Conservation (phyloP, 1,140 invertebrate species). For the Chlorops oryzae region DNA sequence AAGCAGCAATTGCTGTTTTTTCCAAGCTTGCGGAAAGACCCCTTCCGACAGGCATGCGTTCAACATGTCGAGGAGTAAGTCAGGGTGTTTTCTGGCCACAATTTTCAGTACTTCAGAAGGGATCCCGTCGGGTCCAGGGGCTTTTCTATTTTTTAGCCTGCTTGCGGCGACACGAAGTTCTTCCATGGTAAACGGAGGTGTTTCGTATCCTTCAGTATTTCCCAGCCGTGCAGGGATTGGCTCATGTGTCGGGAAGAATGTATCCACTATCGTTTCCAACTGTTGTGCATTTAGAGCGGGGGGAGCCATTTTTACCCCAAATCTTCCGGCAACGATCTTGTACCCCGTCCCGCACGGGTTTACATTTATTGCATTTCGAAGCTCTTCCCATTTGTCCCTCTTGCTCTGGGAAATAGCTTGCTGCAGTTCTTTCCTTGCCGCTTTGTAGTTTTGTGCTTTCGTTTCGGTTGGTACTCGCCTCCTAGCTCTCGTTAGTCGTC, state of each 20-base stretch:
- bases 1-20: too few species aligned
- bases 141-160: constrained; percentile 17
- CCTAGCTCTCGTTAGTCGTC: too few species aligned
- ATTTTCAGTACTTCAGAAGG: too few species aligned
- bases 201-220: not conserved
- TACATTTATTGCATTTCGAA: constrained; percentile 16
- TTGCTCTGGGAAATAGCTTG: constrained; percentile 13
- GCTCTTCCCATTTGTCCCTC: constrained; percentile 12
- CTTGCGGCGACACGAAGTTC: constrained; percentile 15
- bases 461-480: too few species aligned
- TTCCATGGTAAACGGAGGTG: constrained; percentile 15
- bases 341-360: constrained; percentile 24
- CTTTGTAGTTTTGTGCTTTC: not conserved
- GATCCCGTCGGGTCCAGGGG: constrained; percentile 24
- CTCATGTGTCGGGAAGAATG: constrained; percentile 1
- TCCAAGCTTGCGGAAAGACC: too few species aligned
- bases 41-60: too few species aligned
- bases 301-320: not conserved
- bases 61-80: too few species aligned
- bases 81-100: too few species aligned
- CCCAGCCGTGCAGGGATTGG: not conserved
- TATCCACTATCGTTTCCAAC: not conserved
- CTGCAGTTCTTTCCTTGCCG: constrained; percentile 12
- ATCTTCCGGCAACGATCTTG: constrained; percentile 14
- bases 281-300: not conserved